Conservation (phyloP, 2,113 vertebrate species). For the Cyprinus carpio region DNA sequence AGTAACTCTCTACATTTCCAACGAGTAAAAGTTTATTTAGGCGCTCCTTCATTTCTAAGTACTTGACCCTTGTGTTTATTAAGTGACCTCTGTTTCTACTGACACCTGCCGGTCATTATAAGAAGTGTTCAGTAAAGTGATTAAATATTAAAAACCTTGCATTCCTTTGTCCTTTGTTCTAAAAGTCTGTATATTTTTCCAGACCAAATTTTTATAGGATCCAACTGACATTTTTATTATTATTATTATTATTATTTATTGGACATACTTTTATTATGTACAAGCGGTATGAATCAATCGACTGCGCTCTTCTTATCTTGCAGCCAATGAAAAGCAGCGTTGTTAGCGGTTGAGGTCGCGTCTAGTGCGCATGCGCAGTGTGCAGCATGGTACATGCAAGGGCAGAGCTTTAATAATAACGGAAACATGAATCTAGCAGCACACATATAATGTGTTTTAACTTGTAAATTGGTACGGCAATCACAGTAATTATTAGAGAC, state of each 20-base stretch:
- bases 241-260: background rate
- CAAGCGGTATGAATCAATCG: background rate
- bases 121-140: background rate
- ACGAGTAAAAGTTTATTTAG: background rate
- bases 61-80: background rate
- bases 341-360: background rate
- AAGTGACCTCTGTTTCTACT: background rate
- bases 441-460: background rate
- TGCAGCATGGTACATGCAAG: slow-evolving; percentile 18
- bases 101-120: slow-evolving; percentile 1
- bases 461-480: background rate
- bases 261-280: background rate
- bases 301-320: background rate
- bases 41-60: background rate
- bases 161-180: background rate
- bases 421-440: background rate
- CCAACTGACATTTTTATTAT: too few species aligned
- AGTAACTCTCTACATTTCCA: background rate
- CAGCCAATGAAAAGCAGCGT: slow-evolving; percentile 18
- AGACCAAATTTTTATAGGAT: too few species aligned
- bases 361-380: slow-evolving; percentile 10
- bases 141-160: background rate
- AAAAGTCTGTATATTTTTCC: background rate
- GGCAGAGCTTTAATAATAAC: background rate
- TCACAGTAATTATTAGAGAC: background rate